Evolutionary conservation across 2,797 vertebrate species (phyloP).

Genomic region (Gymnothorax javanicus): DNA sequence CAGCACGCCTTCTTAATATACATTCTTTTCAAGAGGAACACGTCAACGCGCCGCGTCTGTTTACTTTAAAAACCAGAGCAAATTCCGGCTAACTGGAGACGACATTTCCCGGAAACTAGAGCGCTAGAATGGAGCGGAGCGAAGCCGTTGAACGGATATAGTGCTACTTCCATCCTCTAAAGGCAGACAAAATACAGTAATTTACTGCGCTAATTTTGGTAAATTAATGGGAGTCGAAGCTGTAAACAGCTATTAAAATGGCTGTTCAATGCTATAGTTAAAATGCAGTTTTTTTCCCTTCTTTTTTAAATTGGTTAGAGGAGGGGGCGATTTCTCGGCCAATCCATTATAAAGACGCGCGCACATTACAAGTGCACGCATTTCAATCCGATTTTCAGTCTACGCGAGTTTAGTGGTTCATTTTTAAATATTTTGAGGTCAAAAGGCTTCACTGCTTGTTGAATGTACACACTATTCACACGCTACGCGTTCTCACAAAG

Average conservation of each 20-base stretch:
- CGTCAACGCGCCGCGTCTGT: slow-evolving; percentile 27
- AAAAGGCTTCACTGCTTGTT: not conserved
- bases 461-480: not conserved
- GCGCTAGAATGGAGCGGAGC: slow-evolving; percentile 13
- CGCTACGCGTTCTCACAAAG: not conserved
- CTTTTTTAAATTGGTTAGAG: not conserved
- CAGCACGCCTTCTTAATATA: slow-evolving; percentile 1
- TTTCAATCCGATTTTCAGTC: not conserved
- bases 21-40: slow-evolving; percentile 27
- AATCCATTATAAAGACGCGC: slow-evolving; percentile 22
- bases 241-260: slow-evolving; percentile 43
- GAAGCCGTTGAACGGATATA: slow-evolving; percentile 30
- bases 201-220: slow-evolving; percentile 48
- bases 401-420: not conserved
- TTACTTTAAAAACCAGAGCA: slow-evolving; percentile 31
- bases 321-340: not conserved
- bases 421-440: not conserved
- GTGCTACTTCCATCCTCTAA: slow-evolving; percentile 37
- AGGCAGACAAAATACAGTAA: slow-evolving; percentile 19
- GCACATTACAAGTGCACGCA: not conserved
- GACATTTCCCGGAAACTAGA: slow-evolving; percentile 11
- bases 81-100: slow-evolving; percentile 29
- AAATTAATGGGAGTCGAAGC: slow-evolving; percentile 47
- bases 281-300: not conserved
- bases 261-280: slow-evolving; percentile 10